phyloP scores from a whole-genome alignment of 2,888 invertebrate species.

The Patella pellucida region DNA sequence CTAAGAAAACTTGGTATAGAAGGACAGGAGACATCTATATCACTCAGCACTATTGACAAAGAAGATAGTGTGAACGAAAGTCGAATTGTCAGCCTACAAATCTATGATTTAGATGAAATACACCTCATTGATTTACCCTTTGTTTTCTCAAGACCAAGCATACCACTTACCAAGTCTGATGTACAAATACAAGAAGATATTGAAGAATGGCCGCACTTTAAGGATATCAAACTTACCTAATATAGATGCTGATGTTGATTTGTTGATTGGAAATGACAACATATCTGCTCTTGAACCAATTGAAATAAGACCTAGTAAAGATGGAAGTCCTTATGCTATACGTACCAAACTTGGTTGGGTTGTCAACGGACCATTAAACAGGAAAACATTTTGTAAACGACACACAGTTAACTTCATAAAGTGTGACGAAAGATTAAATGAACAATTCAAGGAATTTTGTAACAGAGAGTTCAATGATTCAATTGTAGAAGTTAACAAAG shows the following conservation, averaged over 20 bases:
- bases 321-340: conserved; percentile 17
- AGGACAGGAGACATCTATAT: background rate
- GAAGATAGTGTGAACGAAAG: background rate
- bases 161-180: background rate
- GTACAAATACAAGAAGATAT: background rate
- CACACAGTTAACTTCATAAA: conserved; percentile 9
- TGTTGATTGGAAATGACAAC: background rate
- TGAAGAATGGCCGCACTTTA: conserved; percentile 1
- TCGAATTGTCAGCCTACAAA: background rate
- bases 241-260: conserved; percentile 2
- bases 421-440: conserved; percentile 82
- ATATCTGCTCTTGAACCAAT: background rate
- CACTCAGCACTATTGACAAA: background rate
- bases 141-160: background rate
- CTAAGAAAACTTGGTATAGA: background rate
- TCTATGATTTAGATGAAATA: background rate
- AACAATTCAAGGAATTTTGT: conserved; percentile 80
- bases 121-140: background rate
- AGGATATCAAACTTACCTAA: background rate
- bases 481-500: conserved; percentile 83
- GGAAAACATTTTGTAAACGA: background rate
- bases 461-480: conserved; percentile 17
- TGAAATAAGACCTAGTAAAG: background rate
- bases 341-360: conserved; percentile 27
- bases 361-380: conserved; percentile 24